Evolutionary conservation across 2,797 vertebrate genomes (phyloP), one percentile per base, ranked within the genome.

Genomic region (Ciconia nigra): DNA sequence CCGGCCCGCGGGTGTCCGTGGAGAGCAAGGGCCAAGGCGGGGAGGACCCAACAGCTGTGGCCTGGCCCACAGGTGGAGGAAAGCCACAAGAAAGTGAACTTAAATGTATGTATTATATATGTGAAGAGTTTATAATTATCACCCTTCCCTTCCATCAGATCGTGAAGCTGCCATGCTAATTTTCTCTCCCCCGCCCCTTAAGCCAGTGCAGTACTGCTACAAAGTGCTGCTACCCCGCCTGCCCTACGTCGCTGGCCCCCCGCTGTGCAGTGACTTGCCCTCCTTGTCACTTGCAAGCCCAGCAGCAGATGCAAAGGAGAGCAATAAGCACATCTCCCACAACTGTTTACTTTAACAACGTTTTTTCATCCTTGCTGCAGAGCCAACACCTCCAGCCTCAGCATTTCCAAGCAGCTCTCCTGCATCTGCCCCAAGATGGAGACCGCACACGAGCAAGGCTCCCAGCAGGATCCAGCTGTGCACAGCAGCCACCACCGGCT

Each of bases 71-170:
- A 2, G 47, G 46, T 4, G 19, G 8, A 9, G 39, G 29, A 4
- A 3, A 6, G 21, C 25, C 33, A 1, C 33, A 0, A 2, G 26
- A 28, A 31, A 42, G 7, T 3, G 7, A 29, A 16, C 0, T 6
- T 7, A 1, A 7, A 2, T 0, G 14, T 2, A 2, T 0, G 1
- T 4, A 3, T 2, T 6, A 0, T 2, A 20, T 2, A 17, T 1
- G 2, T 0, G 15, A 25, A 14, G 72, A 11, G 7, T 4, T 37
- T 10, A 0, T 6, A 4, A 1, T 7, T 13, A 4, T 3, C 47
- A 0, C 7, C 16, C 47, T 15, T 11, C 29, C 21, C 33, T 35
- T 6, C 44, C 66, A 1, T 3, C 61, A 21, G 31, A 17, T 3
- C 5, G 7, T 1, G 15, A 7, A 10, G 11, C 0, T 17, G 47